Conservation (phyloP, 1,140 invertebrate genomes). For the Drosophila miranda region DNA sequence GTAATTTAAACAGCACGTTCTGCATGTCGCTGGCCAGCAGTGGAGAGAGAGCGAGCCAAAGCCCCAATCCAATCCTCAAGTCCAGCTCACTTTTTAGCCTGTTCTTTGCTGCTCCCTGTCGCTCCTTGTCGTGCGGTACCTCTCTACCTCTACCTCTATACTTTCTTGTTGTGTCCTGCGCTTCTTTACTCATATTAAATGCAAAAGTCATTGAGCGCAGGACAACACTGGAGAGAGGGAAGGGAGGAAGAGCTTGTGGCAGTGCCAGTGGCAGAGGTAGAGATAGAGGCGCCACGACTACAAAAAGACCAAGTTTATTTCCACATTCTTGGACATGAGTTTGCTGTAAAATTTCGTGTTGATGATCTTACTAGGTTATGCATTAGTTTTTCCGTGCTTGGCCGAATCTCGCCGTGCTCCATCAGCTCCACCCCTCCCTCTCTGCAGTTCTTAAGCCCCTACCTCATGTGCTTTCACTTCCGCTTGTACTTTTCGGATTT, state of each 20-base stretch:
- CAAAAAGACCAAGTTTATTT: slow-evolving; percentile 78
- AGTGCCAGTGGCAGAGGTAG: slow-evolving; percentile 14
- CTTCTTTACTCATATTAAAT: slow-evolving; percentile 74
- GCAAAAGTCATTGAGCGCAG: slow-evolving; percentile 80
- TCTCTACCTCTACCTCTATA: no score
- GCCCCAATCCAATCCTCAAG: slow-evolving; percentile 39
- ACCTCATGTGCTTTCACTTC: slow-evolving; percentile 47
- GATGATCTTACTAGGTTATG: slow-evolving; percentile 82
- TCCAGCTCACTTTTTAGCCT: slow-evolving; percentile 43
- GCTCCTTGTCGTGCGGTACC: neutral
- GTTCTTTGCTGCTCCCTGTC: slow-evolving; percentile 7
- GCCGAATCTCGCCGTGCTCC: slow-evolving; percentile 6
- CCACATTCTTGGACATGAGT: slow-evolving; percentile 79
- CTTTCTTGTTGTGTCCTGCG: slow-evolving; percentile 43
- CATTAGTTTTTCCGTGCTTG: slow-evolving; percentile 71
- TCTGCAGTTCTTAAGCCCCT: neutral
- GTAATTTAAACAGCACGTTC: slow-evolving; percentile 74
- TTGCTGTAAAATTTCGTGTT: slow-evolving; percentile 82
- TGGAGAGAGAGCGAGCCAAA: slow-evolving; percentile 19
- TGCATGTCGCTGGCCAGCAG: slow-evolving; percentile 71
- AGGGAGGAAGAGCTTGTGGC: neutral
- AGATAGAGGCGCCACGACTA: slow-evolving; percentile 18
- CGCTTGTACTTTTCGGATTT: slow-evolving; percentile 58
- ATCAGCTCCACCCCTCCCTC: neutral
- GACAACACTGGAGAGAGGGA: slow-evolving; percentile 42